Conservation (phyloP, 2,113 vertebrate species). For the Cercocebus atys region DNA sequence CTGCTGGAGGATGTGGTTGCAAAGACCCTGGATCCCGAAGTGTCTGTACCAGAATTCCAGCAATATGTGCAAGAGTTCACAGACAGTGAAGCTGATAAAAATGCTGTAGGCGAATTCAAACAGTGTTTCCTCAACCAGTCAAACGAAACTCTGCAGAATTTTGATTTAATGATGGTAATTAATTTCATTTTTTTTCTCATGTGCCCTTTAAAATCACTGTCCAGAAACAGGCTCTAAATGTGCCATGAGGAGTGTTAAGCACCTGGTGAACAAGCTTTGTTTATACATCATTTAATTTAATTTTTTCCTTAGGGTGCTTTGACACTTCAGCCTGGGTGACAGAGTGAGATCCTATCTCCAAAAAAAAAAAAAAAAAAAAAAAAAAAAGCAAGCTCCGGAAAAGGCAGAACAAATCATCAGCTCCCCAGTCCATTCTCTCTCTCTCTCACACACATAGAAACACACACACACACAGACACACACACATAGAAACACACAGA, state of each 20-base stretch:
- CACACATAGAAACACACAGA: no score
- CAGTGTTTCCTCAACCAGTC: background rate
- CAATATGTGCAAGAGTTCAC: accelerated
- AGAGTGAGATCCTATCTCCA: no score
- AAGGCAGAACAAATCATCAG: no score
- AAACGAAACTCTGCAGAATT: accelerated
- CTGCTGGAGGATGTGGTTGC: accelerated
- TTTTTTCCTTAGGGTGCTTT: background rate
- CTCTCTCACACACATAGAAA: no score
- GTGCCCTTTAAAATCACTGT: background rate
- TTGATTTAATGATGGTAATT: background rate
- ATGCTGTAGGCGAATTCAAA: accelerated
- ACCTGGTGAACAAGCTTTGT: background rate
- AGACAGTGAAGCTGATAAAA: accelerated
- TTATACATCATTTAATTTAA: background rate
- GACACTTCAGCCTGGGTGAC: no score
- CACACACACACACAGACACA: background rate
- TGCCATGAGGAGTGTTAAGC: background rate
- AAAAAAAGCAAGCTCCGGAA: background rate
- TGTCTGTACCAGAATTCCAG: accelerated
- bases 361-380: background rate
- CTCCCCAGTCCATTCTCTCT: background rate
- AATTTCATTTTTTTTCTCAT: background rate
- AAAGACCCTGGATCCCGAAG: accelerated
- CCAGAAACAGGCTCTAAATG: background rate